Evolutionary conservation across 2,113 vertebrate species (phyloP).

Genomic region (Nyctibius bracteatus): DNA sequence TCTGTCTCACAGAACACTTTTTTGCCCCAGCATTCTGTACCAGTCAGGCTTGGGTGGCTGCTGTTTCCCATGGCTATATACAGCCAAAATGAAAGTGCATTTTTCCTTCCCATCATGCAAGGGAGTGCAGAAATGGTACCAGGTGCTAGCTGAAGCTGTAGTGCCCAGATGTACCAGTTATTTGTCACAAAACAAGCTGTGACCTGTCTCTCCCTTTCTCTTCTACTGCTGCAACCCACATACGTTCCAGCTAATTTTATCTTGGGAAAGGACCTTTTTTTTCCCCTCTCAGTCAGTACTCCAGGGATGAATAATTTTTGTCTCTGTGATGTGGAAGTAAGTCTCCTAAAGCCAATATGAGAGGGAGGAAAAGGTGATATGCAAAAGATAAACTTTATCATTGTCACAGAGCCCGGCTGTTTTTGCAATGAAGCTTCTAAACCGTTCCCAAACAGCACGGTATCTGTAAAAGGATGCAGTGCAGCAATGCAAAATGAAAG

Average conservation of each 20-base stretch:
- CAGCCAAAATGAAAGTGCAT: neutral
- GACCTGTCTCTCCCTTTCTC: neutral
- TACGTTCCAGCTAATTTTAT: neutral
- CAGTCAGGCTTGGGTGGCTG: neutral
- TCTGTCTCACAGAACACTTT: neutral
- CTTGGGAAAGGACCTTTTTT: neutral
- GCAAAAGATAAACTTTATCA: neutral
- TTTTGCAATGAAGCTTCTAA: neutral
- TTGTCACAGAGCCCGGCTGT: neutral
- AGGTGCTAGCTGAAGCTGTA: neutral
- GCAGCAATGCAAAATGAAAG: neutral
- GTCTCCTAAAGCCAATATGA: neutral
- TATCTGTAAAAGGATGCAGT: neutral
- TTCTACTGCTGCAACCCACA: neutral
- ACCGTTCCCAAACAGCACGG: neutral
- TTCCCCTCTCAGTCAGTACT: neutral
- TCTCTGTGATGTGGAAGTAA: neutral
- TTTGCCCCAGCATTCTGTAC: neutral
- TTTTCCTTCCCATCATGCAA: neutral
- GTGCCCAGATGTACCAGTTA: neutral
- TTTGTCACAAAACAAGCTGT: neutral
- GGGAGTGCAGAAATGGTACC: neutral
- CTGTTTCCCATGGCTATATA: neutral
- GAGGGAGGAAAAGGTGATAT: neutral
- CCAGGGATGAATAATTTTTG: neutral